phyloP scores from a whole-genome alignment of 2,113 vertebrate genomes.

The Dasyurus viverrinus region DNA sequence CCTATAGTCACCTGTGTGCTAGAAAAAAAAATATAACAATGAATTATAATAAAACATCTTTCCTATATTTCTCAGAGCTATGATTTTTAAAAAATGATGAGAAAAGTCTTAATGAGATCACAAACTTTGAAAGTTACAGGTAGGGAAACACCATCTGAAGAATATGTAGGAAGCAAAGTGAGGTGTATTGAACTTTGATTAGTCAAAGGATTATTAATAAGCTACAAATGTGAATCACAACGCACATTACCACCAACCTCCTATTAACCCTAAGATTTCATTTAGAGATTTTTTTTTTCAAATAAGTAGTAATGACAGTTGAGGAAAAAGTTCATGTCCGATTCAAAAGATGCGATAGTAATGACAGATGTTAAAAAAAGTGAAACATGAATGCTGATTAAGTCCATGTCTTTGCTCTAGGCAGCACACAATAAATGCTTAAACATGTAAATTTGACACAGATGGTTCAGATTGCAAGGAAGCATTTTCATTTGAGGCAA shows the following conservation, averaged over 20 bases:
- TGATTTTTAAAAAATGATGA: not conserved
- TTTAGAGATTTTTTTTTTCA: not conserved
- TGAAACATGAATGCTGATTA: not conserved
- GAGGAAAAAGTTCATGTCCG: not conserved
- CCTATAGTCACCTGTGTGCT: not conserved
- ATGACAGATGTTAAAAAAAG: not conserved
- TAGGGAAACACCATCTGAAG: not conserved
- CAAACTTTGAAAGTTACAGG: not conserved
- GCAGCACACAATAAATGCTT: conserved; percentile 33
- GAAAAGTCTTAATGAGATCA: not conserved
- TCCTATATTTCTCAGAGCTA: not conserved
- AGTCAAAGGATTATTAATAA: not conserved
- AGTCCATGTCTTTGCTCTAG: not conserved
- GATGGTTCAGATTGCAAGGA: conserved; percentile 79
- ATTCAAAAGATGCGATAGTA: not conserved
- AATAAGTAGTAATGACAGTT: not conserved
- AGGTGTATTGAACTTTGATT: not conserved
- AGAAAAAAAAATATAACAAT: not conserved
- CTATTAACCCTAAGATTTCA: not conserved
- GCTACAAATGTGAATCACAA: not conserved
- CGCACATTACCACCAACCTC: no score
- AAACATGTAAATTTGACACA: conserved; percentile 62
- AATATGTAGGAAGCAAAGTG: not conserved
- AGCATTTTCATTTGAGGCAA: conserved; percentile 68
- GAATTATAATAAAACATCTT: not conserved